Base-by-base conservation (phyloP, 1,140 invertebrate genomes). In the Microvelia longipes region DNA sequence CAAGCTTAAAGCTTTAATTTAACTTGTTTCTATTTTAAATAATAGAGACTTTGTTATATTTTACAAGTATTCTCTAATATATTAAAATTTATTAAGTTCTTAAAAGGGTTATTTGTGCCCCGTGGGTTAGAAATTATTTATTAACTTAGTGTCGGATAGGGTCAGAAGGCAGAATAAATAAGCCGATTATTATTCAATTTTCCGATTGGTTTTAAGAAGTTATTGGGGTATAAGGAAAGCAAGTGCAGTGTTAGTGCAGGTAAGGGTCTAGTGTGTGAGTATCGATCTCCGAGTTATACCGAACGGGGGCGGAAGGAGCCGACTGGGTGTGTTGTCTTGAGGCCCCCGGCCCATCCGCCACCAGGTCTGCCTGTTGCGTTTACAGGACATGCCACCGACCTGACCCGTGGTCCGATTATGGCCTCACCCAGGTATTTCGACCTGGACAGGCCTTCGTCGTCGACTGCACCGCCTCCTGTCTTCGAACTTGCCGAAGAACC, bases 261-360 rank as follows among this genome's bases (percentile, higher is more conserved):
- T n/a, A 29, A 67, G 30, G 66, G 66, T 67, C 29, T 29, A 24
- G 66, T 67, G 66, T 27, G 28, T 35, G 28, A 29, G 11, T 29
- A 67, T 67, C 66, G 66, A 67, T 67, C 27, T 27, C 24, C 66
- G 66, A 28, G 15, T 0, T 1, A 19, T 2, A 2, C 66, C 66
- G 66, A 67, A 2, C n/a, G 66, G 15, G 24, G 66, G 66, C 66
- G 66, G 66, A 67, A 67, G 1, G 0, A 30, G 28, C 66, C 66
- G 66, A 67, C 0, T 13, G 27, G 5, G 5, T 29, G 29, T n/a
- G 27, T 29, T 29, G 1, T 27, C 29, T 35, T 19, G 27, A 19
- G 27, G 66, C 19, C 24, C 26, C 15, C 64, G n/a, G 2, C 15
- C 1, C 28, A 14, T 14, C 29, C 66, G 28, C n/a, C 29, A 30